These are phyloP conservation scores for Lipotes vexillifer DNA, from an alignment of 2,113 vertebrate genomes.

Conservation along the genomic window DNA sequence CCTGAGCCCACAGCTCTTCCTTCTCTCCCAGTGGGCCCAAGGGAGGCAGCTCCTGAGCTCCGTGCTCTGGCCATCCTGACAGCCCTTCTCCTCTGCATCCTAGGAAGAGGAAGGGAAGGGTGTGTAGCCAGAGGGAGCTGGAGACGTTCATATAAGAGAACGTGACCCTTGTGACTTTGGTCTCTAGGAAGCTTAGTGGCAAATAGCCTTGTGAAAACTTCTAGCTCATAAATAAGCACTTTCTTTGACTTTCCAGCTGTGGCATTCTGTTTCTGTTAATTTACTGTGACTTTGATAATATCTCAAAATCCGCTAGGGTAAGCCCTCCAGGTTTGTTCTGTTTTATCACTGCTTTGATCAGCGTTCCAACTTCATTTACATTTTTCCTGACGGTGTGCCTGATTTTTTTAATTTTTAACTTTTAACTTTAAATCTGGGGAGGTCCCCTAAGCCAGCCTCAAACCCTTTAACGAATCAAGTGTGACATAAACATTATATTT, in stretches of 20 bases:
- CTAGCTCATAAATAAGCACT: neutral
- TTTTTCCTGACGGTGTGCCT: neutral
- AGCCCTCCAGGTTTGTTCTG: neutral
- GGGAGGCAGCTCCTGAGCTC: neutral
- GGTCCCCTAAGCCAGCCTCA: neutral
- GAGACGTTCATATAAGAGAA: fast-evolving
- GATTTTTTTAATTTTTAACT: neutral
- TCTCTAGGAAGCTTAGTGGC: neutral
- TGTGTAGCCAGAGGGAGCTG: neutral
- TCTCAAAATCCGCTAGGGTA: neutral
- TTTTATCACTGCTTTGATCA: neutral
- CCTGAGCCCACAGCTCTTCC: no score
- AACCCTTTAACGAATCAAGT: neutral
- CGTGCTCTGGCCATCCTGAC: neutral
- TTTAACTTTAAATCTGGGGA: neutral
- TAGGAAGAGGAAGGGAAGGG: fast-evolving
- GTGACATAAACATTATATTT: neutral
- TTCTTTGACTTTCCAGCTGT: neutral
- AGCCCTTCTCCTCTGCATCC: neutral
- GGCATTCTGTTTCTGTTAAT: neutral
- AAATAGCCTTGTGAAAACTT: fast-evolving
- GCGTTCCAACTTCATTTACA: neutral
- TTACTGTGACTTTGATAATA: neutral
- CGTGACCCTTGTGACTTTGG: neutral
- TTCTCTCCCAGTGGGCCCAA: neutral